Evolutionary conservation across 64 coral and sea anemone genomes (phyloP).

Genomic region (Stichodactyla helianthus): DNA sequence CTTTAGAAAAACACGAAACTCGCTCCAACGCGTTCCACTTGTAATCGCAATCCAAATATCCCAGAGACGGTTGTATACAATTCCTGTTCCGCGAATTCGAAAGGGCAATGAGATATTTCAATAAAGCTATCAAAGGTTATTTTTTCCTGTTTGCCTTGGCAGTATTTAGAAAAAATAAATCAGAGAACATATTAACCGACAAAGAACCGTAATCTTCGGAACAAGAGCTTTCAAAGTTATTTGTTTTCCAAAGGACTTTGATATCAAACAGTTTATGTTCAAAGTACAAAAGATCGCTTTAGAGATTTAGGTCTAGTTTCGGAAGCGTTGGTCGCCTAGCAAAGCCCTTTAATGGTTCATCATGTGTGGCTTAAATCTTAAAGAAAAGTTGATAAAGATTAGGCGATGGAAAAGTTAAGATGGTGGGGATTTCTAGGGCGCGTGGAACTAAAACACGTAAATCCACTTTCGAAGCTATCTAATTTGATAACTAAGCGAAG

Average conservation of each 20-base stretch:
- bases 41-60: background rate
- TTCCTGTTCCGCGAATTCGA: background rate
- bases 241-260: background rate
- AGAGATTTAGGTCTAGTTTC: background rate
- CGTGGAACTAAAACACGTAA: background rate
- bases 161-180: background rate
- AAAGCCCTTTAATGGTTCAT: background rate
- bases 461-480: background rate
- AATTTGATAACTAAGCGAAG: background rate
- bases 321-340: background rate
- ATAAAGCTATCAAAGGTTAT: background rate
- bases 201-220: background rate
- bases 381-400: background rate
- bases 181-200: background rate
- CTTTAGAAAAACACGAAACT: background rate
- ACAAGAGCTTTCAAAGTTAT: background rate
- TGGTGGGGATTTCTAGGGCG: background rate
- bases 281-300: background rate
- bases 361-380: background rate
- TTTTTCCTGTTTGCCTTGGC: background rate
- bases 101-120: background rate
- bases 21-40: background rate
- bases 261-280: background rate
- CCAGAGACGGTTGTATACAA: background rate
- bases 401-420: background rate